phyloP scores from a whole-genome alignment of 2,797 vertebrate species.

The Menidia menidia region DNA sequence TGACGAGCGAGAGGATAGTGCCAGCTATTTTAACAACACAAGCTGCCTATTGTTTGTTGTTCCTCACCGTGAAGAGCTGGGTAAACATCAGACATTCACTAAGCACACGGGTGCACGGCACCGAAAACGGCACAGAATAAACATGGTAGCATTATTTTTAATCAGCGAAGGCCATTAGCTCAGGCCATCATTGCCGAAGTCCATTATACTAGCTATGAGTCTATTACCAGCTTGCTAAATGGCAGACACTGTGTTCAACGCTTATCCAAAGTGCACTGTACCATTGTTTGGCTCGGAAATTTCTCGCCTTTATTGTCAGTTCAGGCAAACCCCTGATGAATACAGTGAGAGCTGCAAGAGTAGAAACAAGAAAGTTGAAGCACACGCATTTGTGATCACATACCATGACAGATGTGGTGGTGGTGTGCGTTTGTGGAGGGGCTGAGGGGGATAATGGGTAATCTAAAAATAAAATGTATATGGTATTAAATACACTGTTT shows the following conservation, averaged over 20 bases:
- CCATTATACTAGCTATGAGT: slow-evolving; percentile 74
- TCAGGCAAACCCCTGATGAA: slow-evolving; percentile 81
- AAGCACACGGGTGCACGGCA: slow-evolving; percentile 41
- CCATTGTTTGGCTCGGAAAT: slow-evolving; percentile 81
- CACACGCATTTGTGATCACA: slow-evolving; percentile 80
- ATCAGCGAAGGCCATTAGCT: slow-evolving; percentile 74
- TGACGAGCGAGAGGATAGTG: slow-evolving; percentile 67
- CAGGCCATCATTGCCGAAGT: slow-evolving; percentile 73
- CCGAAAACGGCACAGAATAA: slow-evolving; percentile 48
- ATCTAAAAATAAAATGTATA: slow-evolving; percentile 44
- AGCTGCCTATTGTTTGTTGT: slow-evolving; percentile 74
- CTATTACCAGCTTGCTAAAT: slow-evolving; percentile 79
- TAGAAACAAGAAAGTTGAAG: slow-evolving; percentile 83
- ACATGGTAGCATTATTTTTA: slow-evolving; percentile 75
- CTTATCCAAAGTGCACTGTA: slow-evolving; percentile 83
- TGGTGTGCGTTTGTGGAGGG: slow-evolving; percentile 45
- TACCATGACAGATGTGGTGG: slow-evolving; percentile 79
- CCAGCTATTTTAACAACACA: slow-evolving; percentile 70
- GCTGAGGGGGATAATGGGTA: slow-evolving; percentile 3
- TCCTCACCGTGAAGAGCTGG: slow-evolving; percentile 67
- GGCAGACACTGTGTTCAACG: slow-evolving; percentile 71
- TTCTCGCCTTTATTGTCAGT: slow-evolving; percentile 81
- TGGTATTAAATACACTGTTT: slow-evolving; percentile 13
- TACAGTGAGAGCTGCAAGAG: slow-evolving; percentile 81
- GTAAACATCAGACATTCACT: slow-evolving; percentile 64